Percentiles rank a stretch among this genome's conserved stretches.
phyloP scores from a whole-genome alignment of 2,888 invertebrate species.

The Chrysodeixis includens region DNA sequence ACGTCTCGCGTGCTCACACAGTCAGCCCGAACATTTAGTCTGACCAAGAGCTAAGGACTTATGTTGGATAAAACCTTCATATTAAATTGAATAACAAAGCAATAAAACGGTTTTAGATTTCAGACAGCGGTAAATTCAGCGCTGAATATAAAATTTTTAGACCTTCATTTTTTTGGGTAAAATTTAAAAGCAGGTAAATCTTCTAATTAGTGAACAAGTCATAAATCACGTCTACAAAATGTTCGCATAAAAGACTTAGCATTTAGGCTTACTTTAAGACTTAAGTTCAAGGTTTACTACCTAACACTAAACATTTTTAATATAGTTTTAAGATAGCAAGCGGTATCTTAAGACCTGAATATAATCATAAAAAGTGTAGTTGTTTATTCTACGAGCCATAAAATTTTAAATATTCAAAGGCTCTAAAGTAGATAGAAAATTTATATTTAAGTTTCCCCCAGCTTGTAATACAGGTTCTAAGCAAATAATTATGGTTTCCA shows the following conservation, averaged over 20 bases:
- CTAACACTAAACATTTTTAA: not conserved
- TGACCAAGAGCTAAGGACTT: no score
- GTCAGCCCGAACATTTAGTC: no score
- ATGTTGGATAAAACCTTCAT: no score
- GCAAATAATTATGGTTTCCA: not conserved
- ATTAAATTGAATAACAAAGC: no score
- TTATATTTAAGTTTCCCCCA: not conserved
- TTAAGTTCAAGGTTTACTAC: not conserved
- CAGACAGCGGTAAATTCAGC: no score
- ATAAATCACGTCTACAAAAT: not conserved
- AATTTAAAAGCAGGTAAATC: no score
- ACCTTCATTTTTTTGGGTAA: no score
- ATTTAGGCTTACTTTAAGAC: not conserved
- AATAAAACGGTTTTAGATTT: no score
- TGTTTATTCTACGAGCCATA: not conserved
- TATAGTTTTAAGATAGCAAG: not conserved
- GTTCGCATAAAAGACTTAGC: not conserved
- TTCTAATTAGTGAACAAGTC: no score
- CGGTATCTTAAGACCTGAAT: not conserved
- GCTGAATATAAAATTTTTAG: no score
- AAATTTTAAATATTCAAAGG: not conserved
- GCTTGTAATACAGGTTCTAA: not conserved
- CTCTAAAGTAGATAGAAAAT: not conserved
- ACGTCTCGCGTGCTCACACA: no score
- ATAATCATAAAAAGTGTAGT: not conserved